Evolutionary conservation across 2,113 vertebrate genomes (phyloP), one percentile per base, ranked within the genome.

Genomic region (Oryzias woworae): DNA sequence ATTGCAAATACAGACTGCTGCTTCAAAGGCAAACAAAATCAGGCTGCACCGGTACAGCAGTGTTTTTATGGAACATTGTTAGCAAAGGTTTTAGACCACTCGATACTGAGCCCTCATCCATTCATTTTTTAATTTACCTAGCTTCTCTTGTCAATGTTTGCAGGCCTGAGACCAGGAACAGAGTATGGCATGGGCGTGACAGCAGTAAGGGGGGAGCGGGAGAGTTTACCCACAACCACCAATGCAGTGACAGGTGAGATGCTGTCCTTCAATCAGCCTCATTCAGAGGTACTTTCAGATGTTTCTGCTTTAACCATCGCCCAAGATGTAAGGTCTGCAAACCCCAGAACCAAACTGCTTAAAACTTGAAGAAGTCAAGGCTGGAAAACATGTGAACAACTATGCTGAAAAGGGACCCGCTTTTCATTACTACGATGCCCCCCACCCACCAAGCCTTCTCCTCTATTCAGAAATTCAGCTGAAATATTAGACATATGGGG

Each of bases 181-280:
- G 97, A 99, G 75, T 99, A 99, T 2, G 97, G 96, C 14, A 95
- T 99, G 87, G 96, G 96, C 16, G 94, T 99, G 78, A 98, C 96
- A 0, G 95, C 97, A 0, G 93, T 99, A 66, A 97, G 94, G 76
- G 90, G 92, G 0, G 93, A 96, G 84, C 93, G 90, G 58, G 97
- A 98, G 86, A 98, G 97, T 8, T 71, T 91, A 48, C 97, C 97
- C 0, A 89, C 95, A 0, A 99, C 96, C 51, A 96, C 96, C 75
- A 99, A 98, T 0, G 94, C 94, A 4, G 96, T 95, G 60, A 99
- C 97, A 20, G 96, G 97, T 99, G 80, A 92, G 85, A 64, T 17
- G 7, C 51, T 45, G 1, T 31, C 44, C 14, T 42, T 58, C 5
- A 49, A 14, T 16, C 23, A 7, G 10, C 22, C 2, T 24, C 49